phyloP scores from a whole-genome alignment of 1,140 invertebrate species.

The Panagrolaimus sp. region DNA sequence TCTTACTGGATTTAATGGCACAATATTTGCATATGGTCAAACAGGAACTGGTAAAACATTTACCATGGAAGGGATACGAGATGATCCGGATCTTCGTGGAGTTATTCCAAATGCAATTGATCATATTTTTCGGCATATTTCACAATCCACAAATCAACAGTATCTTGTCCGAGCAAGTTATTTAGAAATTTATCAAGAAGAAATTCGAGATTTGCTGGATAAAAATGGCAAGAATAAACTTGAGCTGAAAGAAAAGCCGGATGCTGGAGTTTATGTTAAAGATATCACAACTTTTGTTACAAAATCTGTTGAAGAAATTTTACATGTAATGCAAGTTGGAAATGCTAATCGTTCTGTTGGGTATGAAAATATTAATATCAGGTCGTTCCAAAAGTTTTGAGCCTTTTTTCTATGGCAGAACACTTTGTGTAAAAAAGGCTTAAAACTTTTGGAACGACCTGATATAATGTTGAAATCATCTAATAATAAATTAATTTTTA shows the following conservation, averaged over 20 bases:
- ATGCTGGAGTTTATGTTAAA: slow-evolving; percentile 76
- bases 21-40: slow-evolving; percentile 92
- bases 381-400: too few relatives aligned
- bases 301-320: slow-evolving; percentile 69
- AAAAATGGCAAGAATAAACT: slow-evolving; percentile 64
- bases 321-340: slow-evolving; percentile 75
- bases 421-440: too few relatives aligned
- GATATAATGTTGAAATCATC: too few relatives aligned
- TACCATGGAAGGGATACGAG: slow-evolving; percentile 79
- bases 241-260: slow-evolving; percentile 71
- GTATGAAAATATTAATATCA: slow-evolving; percentile 56
- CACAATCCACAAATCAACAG: slow-evolving; percentile 75
- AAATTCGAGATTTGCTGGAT: slow-evolving; percentile 74
- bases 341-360: slow-evolving; percentile 79
- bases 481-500: slow-evolving; percentile 37
- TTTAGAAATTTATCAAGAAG: slow-evolving; percentile 90
- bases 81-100: slow-evolving; percentile 69
- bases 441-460: too few relatives aligned
- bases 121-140: slow-evolving; percentile 89
- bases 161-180: slow-evolving; percentile 86
- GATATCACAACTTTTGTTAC: slow-evolving; percentile 78
- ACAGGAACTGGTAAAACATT: slow-evolving; percentile 94
- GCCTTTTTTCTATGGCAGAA: too few relatives aligned
- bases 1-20: slow-evolving; percentile 88
- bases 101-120: slow-evolving; percentile 90